Evolutionary conservation across 2,113 vertebrate genomes (phyloP).

Genomic region (Andinoacara biseriatus): DNA sequence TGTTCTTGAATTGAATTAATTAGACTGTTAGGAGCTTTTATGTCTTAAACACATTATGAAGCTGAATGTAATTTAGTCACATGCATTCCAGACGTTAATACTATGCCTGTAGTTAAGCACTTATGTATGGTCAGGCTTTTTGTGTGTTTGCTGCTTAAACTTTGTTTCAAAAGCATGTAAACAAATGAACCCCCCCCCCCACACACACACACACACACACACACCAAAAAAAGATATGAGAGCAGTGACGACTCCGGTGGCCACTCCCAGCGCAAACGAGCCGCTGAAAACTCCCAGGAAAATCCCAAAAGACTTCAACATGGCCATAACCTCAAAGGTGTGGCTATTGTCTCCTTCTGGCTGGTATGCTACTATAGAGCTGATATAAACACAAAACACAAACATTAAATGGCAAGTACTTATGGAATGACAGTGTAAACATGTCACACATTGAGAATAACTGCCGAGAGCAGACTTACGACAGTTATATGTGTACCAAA

Average conservation of each 20-base stretch:
- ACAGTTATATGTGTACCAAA: accelerated
- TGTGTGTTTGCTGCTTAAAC: background rate
- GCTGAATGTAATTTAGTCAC: too few species aligned
- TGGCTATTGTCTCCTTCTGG: slow-evolving; percentile 94
- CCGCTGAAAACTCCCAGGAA: slow-evolving; percentile 98
- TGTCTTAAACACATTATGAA: too few species aligned
- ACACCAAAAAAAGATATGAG: too few species aligned
- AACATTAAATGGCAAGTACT: background rate
- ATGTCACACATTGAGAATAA: background rate
- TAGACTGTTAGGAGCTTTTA: too few species aligned
- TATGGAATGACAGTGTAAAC: background rate
- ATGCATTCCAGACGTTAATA: background rate
- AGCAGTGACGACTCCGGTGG: slow-evolving; percentile 93
- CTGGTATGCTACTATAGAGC: slow-evolving; percentile 96
- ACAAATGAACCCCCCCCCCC: background rate
- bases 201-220: too few species aligned
- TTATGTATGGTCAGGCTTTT: background rate
- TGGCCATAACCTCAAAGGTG: slow-evolving; percentile 92
- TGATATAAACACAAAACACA: slow-evolving; percentile 62
- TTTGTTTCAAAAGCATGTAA: background rate
- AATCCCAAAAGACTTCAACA: slow-evolving; percentile 95
- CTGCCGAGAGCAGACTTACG: background rate
- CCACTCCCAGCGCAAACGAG: slow-evolving; percentile 95
- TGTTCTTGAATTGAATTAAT: background rate
- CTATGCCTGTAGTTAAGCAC: background rate